Conservation (phyloP, 2,888 invertebrate species). For the Apotomis capreana region DNA sequence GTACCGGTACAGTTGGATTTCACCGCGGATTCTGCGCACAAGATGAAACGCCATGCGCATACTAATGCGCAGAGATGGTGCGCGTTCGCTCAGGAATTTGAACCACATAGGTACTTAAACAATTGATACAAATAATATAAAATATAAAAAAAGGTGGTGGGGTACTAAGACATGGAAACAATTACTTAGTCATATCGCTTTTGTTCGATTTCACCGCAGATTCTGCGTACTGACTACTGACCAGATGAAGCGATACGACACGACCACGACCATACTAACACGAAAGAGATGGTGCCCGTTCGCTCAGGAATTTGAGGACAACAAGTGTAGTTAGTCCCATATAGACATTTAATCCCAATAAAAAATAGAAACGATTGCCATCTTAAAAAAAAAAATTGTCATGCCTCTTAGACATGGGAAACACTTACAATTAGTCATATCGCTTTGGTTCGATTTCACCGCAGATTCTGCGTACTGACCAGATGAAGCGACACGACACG, state of each 20-base stretch:
- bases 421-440: no score
- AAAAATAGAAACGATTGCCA: no score
- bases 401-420: no score
- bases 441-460: constrained; percentile 55
- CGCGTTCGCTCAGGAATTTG: constrained; percentile 30
- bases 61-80: constrained; percentile 52
- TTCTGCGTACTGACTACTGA: constrained; percentile 76
- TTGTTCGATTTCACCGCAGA: constrained; percentile 67
- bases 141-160: no score
- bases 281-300: constrained; percentile 34
- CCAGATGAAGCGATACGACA: constrained; percentile 58
- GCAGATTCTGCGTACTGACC: constrained; percentile 75
- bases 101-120: neutral
- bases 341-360: no score
- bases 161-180: no score
- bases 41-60: constrained; percentile 63
- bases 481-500: constrained; percentile 58
- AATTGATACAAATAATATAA: no score
- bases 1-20: constrained; percentile 26
- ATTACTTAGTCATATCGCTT: no score
- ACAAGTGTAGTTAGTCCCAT: no score
- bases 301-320: constrained; percentile 19
- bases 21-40: constrained; percentile 74
- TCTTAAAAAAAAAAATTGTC: no score
- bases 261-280: constrained; percentile 58